phyloP scores from a whole-genome alignment of 1,140 invertebrate species.

The Odontomachus brunneus region DNA sequence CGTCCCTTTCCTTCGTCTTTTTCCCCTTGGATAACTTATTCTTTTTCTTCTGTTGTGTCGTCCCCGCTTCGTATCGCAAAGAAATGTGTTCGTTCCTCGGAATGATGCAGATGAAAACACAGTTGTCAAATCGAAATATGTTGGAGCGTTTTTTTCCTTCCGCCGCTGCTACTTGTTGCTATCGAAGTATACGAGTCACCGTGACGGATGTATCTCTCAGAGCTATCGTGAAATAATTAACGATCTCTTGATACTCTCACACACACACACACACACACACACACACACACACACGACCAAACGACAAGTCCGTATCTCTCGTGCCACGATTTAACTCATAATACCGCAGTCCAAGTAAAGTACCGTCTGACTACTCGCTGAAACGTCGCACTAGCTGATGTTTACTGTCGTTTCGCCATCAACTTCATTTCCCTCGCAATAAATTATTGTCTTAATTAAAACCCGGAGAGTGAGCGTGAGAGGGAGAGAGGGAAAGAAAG shows the following conservation, averaged over 20 bases:
- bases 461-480: neutral
- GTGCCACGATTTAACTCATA: neutral
- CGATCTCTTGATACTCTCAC: neutral
- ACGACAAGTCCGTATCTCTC: neutral
- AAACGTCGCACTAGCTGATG: neutral
- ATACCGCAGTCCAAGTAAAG: constrained; percentile 1
- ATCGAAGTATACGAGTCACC: neutral
- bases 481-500: too few relatives aligned
- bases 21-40: neutral
- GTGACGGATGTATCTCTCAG: neutral
- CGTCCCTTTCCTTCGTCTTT: neutral
- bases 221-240: constrained; percentile 25
- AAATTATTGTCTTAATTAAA: constrained; percentile 67
- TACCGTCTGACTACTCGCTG: too few relatives aligned
- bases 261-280: neutral
- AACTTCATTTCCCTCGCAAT: constrained; percentile 25
- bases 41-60: neutral
- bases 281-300: neutral
- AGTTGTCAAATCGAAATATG: constrained; percentile 1
- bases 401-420: constrained; percentile 10
- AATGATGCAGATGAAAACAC: constrained; percentile 11
- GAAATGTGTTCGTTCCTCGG: neutral
- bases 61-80: constrained; percentile 1
- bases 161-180: constrained; percentile 37
- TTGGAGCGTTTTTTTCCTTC: neutral